Evolutionary conservation across 2,888 invertebrate species (phyloP), one percentile per base, ranked within the genome.

Genomic region (Stenurella melanura): DNA sequence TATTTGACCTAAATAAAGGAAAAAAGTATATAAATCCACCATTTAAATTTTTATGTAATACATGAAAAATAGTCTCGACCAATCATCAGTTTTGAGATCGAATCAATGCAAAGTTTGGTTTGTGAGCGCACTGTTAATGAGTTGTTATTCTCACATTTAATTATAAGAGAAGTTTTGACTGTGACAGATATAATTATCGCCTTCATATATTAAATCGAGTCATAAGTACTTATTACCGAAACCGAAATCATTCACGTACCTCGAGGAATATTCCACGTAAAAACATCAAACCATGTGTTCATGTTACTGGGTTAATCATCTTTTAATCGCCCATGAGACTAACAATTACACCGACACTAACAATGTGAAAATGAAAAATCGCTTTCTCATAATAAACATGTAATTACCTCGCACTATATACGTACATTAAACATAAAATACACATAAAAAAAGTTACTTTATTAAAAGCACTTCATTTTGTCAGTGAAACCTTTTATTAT

Each of bases 321-420:
- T 72, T 72, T 72, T 72, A 72, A 72, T 72, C 72, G 54, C 63
- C 54, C 58, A 12, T 54, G 21, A 54, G 63, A 15, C 63, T 63
- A 38, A 34, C 34, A 72, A 72, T 72, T 72, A 54, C 50, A n/a
- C 54, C 30, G 56, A 61, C 63, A 63, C 72, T 21, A 17, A 50
- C 54, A 54, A 63, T 50, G 72, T 54, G 72, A 63, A 72, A 72
- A 72, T 72, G 72, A 72, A 72, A 63, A 72, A 72, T 72, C 54
- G 63, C 63, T 38, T 70, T 60, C 70, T 60, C 72, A 50, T 63
- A 61, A 42, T 17, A 26, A 61, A 58, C 57, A 30, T 63, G 17
- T 72, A 72, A 72, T 72, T 72, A 72, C 30, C 63, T n/a, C 2
- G 5, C 34, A 58, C 12, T 38, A 15, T 54, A 50, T 54, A n/a